Conservation (phyloP, 2,113 vertebrate species). For the Epinephelus moara region DNA sequence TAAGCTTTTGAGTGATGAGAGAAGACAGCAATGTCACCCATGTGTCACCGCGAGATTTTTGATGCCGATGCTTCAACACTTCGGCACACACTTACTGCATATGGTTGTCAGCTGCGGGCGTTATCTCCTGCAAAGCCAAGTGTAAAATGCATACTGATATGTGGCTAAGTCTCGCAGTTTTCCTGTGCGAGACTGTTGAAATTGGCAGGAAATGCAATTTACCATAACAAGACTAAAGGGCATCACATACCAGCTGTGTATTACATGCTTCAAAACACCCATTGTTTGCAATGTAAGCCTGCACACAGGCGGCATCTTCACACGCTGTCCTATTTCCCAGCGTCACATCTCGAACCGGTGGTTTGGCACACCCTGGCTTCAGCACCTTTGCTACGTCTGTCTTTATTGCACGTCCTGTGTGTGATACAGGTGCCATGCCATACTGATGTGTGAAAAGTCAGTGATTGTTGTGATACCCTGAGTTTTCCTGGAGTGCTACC, state of each 20-base stretch:
- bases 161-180: not conserved
- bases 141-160: not conserved
- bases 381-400: not conserved
- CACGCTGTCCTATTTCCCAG: not conserved
- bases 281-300: not conserved
- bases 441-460: not conserved
- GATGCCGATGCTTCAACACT: conserved; percentile 15
- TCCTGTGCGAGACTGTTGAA: no score
- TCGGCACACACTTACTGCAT: not conserved
- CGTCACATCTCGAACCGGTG: not conserved
- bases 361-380: not conserved
- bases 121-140: not conserved
- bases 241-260: not conserved
- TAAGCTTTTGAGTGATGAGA: conserved; percentile 17
- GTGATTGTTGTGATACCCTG: not conserved
- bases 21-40: not conserved
- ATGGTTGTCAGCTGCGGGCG: not conserved
- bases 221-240: not conserved
- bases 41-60: not conserved
- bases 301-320: not conserved
- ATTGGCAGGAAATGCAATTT: not conserved
- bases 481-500: not conserved
- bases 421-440: not conserved
- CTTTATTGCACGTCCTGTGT: no score
- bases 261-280: not conserved